Conservation (phyloP, 2,113 vertebrate genomes). For the Proteles cristata region DNA sequence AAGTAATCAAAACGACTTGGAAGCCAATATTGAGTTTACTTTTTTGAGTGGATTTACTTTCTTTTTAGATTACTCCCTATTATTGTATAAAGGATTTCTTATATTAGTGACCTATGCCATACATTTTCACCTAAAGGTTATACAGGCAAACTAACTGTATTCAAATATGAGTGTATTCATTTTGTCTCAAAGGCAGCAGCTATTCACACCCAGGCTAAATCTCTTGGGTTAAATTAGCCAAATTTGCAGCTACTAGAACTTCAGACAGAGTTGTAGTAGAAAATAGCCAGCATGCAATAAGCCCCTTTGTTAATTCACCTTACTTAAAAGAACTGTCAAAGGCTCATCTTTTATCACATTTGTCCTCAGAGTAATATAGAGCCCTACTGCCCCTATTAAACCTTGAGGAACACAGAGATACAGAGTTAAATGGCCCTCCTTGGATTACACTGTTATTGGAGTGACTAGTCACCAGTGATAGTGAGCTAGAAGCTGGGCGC, state of each 20-base stretch:
- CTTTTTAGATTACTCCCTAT: neutral
- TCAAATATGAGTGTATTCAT: neutral
- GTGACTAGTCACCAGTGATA: neutral
- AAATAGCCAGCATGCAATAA: neutral
- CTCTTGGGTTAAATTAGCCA: neutral
- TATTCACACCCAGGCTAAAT: neutral
- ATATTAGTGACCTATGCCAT: neutral
- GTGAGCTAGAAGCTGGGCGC: neutral
- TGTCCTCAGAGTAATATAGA: neutral
- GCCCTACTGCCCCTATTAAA: neutral
- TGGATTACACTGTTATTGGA: neutral
- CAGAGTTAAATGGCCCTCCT: neutral
- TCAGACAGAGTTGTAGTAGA: neutral
- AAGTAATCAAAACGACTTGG: conserved; percentile 7
- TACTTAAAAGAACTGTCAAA: neutral
- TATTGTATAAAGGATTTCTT: neutral
- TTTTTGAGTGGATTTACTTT: neutral
- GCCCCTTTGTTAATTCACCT: neutral
- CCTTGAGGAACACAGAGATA: neutral
- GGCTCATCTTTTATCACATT: neutral
- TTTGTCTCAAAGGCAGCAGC: neutral
- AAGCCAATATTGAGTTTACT: neutral
- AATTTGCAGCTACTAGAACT: neutral
- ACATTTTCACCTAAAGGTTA: neutral
- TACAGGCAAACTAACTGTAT: neutral